phyloP scores from a whole-genome alignment of 2,797 vertebrate species.

The Podarcis siculus region DNA sequence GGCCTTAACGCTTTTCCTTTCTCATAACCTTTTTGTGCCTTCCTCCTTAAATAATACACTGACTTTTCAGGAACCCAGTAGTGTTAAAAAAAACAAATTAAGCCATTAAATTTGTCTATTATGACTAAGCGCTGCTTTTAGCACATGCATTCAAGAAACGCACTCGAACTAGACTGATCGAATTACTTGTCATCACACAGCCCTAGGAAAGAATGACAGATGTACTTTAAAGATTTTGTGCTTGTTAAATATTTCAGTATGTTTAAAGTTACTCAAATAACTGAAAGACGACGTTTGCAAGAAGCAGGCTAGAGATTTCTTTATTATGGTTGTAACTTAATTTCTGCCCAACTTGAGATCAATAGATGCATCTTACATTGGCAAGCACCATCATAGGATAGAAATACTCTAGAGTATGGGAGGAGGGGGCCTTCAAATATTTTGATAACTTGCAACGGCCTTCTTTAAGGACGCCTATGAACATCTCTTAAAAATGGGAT shows the following conservation, averaged over 20 bases:
- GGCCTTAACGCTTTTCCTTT: background rate
- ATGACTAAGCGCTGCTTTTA: slow-evolving; percentile 29
- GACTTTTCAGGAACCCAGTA: slow-evolving; percentile 32
- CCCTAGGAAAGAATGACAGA: slow-evolving; percentile 57
- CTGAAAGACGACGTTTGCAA: slow-evolving; percentile 29
- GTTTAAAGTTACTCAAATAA: slow-evolving; percentile 52
- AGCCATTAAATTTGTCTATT: slow-evolving; percentile 36
- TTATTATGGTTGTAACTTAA: slow-evolving; percentile 55
- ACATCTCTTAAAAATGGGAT: background rate
- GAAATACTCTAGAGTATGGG: no score
- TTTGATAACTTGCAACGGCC: background rate
- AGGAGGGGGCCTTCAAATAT: background rate
- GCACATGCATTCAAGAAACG: background rate
- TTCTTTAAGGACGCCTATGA: background rate
- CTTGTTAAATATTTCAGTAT: slow-evolving; percentile 66
- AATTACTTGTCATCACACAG: slow-evolving; percentile 60
- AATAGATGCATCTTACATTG: slow-evolving; percentile 43
- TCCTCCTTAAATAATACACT: background rate
- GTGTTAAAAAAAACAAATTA: slow-evolving; percentile 43
- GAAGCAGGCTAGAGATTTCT: slow-evolving; percentile 40
- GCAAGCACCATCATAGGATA: slow-evolving; percentile 6
- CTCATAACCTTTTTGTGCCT: background rate
- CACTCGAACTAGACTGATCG: background rate
- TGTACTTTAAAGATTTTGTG: slow-evolving; percentile 58
- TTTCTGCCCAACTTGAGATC: slow-evolving; percentile 44